Evolutionary conservation across 2,888 invertebrate genomes (phyloP), one percentile per base, ranked within the genome.

Genomic region (Euzetes globulus): DNA sequence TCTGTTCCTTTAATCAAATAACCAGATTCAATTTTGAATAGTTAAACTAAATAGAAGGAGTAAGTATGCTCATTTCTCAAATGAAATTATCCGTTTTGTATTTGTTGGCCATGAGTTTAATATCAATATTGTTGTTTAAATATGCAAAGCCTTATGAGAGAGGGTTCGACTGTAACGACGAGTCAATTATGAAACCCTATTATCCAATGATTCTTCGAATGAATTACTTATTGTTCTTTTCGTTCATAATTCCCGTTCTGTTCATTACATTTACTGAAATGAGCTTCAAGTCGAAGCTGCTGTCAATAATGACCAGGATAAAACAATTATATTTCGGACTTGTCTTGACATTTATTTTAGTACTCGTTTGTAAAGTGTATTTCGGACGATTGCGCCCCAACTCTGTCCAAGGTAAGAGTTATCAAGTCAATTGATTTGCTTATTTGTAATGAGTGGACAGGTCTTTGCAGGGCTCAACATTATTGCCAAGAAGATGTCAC

Each of bases 241-340:
- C 70, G 7, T 25, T 27, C 1, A 15, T 27, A 25, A 47, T 70
- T 45, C 70, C 70, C 15, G 2, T 45, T 0, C 11, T 19, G 3
- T 45, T 45, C 47, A 47, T 70, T 1, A 0, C 27, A 27, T 25
- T 25, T 2, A 25, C 47, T 70, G 70, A 70, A 47, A 27, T 3
- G 1, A 15, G 27, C 2, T 19, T 33, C 5, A 37, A 37, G 1
- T 47, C 47, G 9, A 47, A 47, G 7, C 1, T 25, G 13, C 25
- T 13, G 0, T 4, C 1, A n/a, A 25, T 70, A 17, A 15, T n/a
- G 1, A 19, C 11, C 1, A 41, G 25, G 19, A 5, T 41, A 22
- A 70, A 70, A 25, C 70, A 70, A 6, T 70, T 70, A 22, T 70
- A 70, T 70, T 70, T 70, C 3, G 70, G 70, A 45, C 22, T 70